Conservation (phyloP, 2,113 vertebrate species). For the Australoheros scitulus region DNA sequence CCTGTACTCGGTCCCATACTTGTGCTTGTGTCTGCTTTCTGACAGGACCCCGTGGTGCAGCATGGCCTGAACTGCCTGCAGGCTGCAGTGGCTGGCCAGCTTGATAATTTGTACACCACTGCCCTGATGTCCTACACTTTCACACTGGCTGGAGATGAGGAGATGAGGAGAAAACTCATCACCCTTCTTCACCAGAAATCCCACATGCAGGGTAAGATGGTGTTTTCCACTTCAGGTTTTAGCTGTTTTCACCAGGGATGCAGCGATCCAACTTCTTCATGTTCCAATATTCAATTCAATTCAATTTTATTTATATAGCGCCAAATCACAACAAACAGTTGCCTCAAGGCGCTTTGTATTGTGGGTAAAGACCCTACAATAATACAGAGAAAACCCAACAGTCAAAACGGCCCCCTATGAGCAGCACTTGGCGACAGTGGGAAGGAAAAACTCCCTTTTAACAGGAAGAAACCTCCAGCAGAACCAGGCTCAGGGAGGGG, state of each 20-base stretch:
- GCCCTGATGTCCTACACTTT: constrained; percentile 89
- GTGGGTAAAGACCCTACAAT: no score
- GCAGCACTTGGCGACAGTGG: no score
- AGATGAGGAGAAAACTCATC: constrained; percentile 73
- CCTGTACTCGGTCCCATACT: not conserved
- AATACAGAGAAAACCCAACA: no score
- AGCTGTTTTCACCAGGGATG: not conserved
- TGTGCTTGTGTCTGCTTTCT: not conserved
- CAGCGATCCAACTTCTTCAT: not conserved
- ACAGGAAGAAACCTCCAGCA: no score
- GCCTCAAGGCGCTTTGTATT: no score
- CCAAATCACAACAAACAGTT: no score
- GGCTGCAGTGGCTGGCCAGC: not conserved
- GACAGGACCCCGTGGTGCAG: constrained; percentile 74
- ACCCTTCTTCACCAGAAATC: constrained; percentile 57
- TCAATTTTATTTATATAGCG: no score
- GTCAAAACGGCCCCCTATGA: no score
- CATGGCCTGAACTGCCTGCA: constrained; percentile 81
- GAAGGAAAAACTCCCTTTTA: no score
- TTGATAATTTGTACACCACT: constrained; percentile 79
- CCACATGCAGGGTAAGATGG: constrained; percentile 21
- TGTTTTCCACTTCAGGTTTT: no score
- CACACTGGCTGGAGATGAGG: constrained; percentile 81
- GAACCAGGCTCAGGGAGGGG: no score
- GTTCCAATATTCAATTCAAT: no score